Conservation (phyloP, 2,797 vertebrate species). For the Phoeniculus purpureus region DNA sequence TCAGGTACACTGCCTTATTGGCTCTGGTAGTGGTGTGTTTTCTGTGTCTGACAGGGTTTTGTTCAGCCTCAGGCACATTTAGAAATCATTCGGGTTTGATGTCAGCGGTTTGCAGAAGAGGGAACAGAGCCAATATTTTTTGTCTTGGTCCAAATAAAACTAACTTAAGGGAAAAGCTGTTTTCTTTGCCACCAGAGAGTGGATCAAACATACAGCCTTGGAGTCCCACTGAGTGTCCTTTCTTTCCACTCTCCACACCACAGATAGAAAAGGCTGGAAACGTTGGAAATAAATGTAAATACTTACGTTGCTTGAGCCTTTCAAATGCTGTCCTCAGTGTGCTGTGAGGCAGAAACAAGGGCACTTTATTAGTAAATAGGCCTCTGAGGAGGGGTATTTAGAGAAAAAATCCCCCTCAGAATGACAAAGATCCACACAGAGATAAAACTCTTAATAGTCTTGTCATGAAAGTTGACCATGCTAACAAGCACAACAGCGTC, state of each 20-base stretch:
- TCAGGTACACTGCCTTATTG: background rate
- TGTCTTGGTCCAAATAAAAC: background rate
- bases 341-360: conserved; percentile 74
- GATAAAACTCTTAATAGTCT: background rate
- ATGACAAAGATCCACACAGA: background rate
- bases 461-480: background rate
- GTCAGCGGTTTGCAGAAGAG: background rate
- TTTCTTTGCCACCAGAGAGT: background rate
- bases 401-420: background rate
- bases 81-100: background rate
- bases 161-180: background rate
- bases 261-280: background rate
- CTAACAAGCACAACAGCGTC: conserved; percentile 27
- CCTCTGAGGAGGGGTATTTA: background rate
- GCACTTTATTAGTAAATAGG: background rate
- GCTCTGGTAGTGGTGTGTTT: background rate
- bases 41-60: background rate
- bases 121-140: background rate
- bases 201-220: background rate
- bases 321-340: conserved; percentile 90
- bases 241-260: background rate
- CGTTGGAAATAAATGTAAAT: background rate
- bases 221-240: background rate
- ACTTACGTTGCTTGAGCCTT: conserved; percentile 91
- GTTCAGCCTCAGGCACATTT: background rate